Base-by-base conservation (phyloP, 2,113 vertebrate genomes). In the Ranitomeya imitator region DNA sequence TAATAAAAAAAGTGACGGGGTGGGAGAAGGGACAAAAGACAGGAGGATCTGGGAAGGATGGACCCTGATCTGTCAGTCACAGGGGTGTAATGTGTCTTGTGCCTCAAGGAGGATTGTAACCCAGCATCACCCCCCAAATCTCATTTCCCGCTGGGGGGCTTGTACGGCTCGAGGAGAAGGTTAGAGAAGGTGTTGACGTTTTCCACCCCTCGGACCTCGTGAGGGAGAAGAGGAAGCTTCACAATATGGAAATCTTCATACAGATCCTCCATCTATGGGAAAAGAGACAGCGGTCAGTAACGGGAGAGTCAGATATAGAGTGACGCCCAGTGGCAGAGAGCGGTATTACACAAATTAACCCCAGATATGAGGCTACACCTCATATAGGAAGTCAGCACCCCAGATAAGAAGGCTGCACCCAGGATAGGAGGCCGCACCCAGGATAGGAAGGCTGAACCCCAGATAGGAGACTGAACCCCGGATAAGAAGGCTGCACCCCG, bases 191-290 rank as follows among this genome's bases (percentile, higher is more conserved):
- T 96, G 93, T 98, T 98, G 92, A 98, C 97, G 92, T 97, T 98
- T 90, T 98, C 97, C 0, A 96, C 93, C 6, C 97, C 97, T 88
- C 97, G 95, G 15, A 98, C 97, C 89, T 98, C 97, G 4, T 98
- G 97, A 81, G 97, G 97, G 88, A 98, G 93, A 90, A 98, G 94
- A 0, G 97, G 97, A 91, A 98, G 93, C 93, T 98, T 98, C 88
- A 98, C 94, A 92, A 98, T 98, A 93, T 98, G 97, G 92, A 98
- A 98, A 91, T 98, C 97, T 94, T 98, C 97, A 65, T 98, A 98
- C 31, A 98, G 95, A 91, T 98, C 97, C 90, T 98, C 97, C 97
- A 98, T 98, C 97, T 98, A 93, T 71, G 52, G 18, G 37, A 37
- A 76, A 91, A 51, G 61, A 79, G 61, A 81, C 79, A 77, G 9